Evolutionary conservation across 2,888 invertebrate genomes (phyloP).

Genomic region (Epistrophe grossulariae): DNA sequence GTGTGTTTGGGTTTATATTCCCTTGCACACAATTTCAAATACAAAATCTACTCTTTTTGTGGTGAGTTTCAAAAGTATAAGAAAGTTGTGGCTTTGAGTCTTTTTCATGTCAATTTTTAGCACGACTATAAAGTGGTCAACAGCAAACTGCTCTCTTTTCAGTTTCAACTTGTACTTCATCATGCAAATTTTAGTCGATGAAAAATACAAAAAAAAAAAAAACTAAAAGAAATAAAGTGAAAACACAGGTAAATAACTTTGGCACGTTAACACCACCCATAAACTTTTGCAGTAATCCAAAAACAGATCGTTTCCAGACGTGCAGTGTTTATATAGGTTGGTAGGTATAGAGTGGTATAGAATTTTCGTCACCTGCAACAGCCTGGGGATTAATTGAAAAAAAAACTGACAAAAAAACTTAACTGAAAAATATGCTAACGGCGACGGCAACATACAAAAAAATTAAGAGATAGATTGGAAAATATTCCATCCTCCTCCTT

Average conservation of each 20-base stretch:
- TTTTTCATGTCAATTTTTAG: not conserved
- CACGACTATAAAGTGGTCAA: slow-evolving; percentile 22
- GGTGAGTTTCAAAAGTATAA: not conserved
- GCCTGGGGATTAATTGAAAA: slow-evolving; percentile 30
- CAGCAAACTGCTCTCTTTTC: not conserved
- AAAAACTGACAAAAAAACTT: not conserved
- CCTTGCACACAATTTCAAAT: not conserved
- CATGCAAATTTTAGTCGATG: slow-evolving; percentile 1
- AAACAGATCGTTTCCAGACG: slow-evolving; percentile 10
- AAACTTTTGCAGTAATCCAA: slow-evolving; percentile 20
- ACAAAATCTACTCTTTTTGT: not conserved
- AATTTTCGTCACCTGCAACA: slow-evolving; percentile 21
- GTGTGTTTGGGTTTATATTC: slow-evolving; percentile 1
- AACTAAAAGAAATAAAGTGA: not conserved
- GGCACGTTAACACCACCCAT: slow-evolving; percentile 12
- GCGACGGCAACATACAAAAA: not conserved
- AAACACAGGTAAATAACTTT: slow-evolving; percentile 22
- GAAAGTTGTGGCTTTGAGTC: not conserved
- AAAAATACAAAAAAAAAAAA: not conserved
- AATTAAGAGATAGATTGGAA: slow-evolving; percentile 23
- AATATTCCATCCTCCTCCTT: slow-evolving; percentile 25
- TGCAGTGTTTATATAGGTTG: not conserved
- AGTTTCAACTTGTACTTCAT: not conserved
- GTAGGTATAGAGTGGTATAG: not conserved
- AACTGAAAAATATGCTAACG: slow-evolving; percentile 12